A percentile compares a stretch with the other conserved stretches of the same genome.
Conservation (phyloP, 2,797 vertebrate species). For the Acrossocheilus fasciatus region DNA sequence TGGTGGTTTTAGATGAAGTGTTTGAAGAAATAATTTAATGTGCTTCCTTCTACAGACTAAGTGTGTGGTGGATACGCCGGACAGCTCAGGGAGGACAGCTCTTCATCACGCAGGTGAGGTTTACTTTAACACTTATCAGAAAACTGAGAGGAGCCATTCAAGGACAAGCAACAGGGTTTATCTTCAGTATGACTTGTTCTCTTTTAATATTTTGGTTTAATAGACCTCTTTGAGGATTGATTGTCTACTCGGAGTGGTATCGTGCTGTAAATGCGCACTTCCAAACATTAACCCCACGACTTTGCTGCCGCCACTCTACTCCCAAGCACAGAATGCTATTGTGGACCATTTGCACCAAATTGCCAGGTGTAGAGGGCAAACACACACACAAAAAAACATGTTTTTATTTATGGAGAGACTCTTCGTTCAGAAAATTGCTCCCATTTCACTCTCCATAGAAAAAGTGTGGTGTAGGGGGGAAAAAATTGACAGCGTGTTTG, state of each 20-base stretch:
- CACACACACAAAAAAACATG: not conserved
- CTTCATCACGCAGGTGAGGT: constrained; percentile 91
- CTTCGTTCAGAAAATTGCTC: not conserved
- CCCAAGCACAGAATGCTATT: not conserved
- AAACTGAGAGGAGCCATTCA: not conserved
- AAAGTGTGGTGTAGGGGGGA: not conserved
- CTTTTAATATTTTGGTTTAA: constrained; percentile 3
- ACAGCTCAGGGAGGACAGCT: constrained; percentile 87
- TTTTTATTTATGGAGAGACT: constrained; percentile 24
- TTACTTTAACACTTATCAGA: not conserved
- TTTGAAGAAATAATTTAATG: constrained; percentile 10
- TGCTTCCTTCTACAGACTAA: constrained; percentile 81
- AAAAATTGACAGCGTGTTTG: not conserved
- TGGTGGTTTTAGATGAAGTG: not conserved
- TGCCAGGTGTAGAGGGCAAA: not conserved
- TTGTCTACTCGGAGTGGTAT: not conserved
- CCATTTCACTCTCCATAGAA: constrained; percentile 12
- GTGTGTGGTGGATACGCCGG: constrained; percentile 82
- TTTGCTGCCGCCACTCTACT: not conserved
- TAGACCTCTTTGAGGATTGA: not conserved
- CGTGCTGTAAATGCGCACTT: not conserved
- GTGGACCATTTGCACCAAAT: not conserved
- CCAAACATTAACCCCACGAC: not conserved
- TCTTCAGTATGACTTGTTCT: not conserved
- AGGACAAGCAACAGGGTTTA: not conserved